Base-by-base conservation (phyloP, 2,888 invertebrate genomes). In the Maniola hyperantus region DNA sequence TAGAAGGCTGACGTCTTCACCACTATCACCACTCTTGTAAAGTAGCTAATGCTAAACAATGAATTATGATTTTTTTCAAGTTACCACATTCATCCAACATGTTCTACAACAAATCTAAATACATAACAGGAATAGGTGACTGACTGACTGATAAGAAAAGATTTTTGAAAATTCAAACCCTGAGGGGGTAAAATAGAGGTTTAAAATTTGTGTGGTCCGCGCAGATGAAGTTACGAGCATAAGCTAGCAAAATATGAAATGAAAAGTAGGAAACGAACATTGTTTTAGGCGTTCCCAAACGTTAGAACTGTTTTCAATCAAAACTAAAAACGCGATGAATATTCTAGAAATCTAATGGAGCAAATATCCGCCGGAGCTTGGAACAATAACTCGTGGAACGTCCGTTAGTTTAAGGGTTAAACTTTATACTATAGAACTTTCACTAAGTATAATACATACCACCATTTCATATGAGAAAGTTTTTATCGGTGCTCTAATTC, bases 261-360 rank as follows among this genome's bases (percentile, higher is more conserved):
- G 34, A 7, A 55, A 36, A 15, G 11, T 18, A 53, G 8, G 36
- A 55, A 55, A 55, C 15, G 8, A 55, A 55, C 55, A 7, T 18
- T 48, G 39, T 55, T 55, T 18, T 10, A 36, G 6, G 18, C 6
- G 10, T 36, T 10, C 36, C 34, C 55, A 11, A 39, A 48, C 11
- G 36, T 36, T 20, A 1, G 20, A 42, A 57, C 39, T 42, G 18
- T 57, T 57, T 57, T 57, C 57, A 39, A 57, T 57, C 42, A 57
- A 57, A 57, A 39, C 57, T 42, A 57, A 57, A 57, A 18, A 20
- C 15, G 26, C 11, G 10, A 36, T 39, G 10, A 39, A 55, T 6
- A 18, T 55, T 55, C 55, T 55, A 36, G 36, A 36, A 55, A 55
- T 55, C 55, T 55, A 55, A 55, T 55, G 55, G 55, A 55, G 36